phyloP scores from a whole-genome alignment of 2,797 vertebrate species.

The Tapirus indicus region DNA sequence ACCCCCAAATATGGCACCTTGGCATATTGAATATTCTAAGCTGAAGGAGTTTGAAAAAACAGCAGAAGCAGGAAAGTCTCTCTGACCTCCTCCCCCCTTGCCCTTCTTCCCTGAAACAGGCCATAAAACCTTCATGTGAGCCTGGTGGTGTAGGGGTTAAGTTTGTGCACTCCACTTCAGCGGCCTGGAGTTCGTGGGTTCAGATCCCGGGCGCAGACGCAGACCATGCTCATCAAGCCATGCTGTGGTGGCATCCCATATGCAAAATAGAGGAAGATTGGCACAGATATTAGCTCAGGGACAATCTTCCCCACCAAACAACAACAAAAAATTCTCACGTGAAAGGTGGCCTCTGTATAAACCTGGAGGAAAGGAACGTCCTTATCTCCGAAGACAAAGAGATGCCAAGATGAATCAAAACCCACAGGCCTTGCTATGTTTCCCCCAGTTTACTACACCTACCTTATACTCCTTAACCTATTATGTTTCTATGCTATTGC shows the following conservation, averaged over 20 bases:
- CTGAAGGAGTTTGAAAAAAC: background rate
- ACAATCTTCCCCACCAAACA: no score
- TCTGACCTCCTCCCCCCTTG: background rate
- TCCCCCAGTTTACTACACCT: background rate
- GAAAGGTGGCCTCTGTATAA: background rate
- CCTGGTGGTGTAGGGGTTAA: no score
- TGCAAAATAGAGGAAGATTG: no score
- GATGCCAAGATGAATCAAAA: background rate
- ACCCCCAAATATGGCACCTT: background rate
- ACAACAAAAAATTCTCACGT: background rate
- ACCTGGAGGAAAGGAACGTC: background rate
- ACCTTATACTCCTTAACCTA: background rate
- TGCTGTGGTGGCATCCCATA: no score
- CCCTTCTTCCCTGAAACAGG: background rate
- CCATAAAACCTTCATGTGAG: background rate
- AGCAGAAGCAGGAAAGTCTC: background rate
- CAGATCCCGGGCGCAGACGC: no score
- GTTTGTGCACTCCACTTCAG: no score
- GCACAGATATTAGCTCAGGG: no score
- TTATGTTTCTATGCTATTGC: background rate
- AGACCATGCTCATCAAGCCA: no score
- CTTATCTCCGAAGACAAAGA: background rate
- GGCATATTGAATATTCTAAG: background rate
- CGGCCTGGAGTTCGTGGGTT: no score
- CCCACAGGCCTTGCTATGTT: background rate